Percentiles rank a stretch among this genome's conserved stretches.
phyloP scores from a whole-genome alignment of 2,888 invertebrate species.

The Lacanobia wlatinum region DNA sequence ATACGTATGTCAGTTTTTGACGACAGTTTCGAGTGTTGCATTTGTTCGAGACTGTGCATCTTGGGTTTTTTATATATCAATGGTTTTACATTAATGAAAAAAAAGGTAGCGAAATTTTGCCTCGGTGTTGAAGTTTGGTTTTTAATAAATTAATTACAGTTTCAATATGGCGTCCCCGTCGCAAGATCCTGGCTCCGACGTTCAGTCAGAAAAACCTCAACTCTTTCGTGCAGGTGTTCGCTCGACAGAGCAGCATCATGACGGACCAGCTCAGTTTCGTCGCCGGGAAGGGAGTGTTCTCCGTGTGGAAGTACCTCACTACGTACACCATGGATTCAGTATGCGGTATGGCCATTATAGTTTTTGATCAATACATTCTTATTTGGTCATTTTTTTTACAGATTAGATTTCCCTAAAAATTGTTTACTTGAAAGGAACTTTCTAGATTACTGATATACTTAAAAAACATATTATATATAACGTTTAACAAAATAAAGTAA shows the following conservation, averaged over 20 bases:
- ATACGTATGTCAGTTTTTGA: no score
- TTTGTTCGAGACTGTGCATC: no score
- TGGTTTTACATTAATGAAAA: no score
- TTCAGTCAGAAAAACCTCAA: conserved; percentile 71
- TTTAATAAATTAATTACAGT: conserved; percentile 57
- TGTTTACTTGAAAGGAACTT: background rate
- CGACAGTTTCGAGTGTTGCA: no score
- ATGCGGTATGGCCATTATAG: conserved; percentile 14
- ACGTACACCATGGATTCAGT: conserved; percentile 42
- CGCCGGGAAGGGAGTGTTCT: conserved; percentile 29
- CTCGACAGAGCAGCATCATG: conserved; percentile 63
- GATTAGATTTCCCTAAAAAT: background rate
- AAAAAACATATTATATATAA: background rate
- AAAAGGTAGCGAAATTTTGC: no score
- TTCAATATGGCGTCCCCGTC: conserved; percentile 74
- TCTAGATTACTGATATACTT: background rate
- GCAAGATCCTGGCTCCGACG: conserved; percentile 72
- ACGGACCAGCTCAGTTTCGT: conserved; percentile 22
- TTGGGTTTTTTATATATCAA: no score
- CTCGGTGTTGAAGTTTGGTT: no score
- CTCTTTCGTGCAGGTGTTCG: conserved; percentile 69
- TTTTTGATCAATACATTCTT: background rate
- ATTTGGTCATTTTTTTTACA: no score
- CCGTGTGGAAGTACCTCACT: conserved; percentile 41
- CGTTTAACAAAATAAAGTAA: no score